Base-by-base conservation (phyloP, 2,888 invertebrate genomes). In the Hydriomena furcata region DNA sequence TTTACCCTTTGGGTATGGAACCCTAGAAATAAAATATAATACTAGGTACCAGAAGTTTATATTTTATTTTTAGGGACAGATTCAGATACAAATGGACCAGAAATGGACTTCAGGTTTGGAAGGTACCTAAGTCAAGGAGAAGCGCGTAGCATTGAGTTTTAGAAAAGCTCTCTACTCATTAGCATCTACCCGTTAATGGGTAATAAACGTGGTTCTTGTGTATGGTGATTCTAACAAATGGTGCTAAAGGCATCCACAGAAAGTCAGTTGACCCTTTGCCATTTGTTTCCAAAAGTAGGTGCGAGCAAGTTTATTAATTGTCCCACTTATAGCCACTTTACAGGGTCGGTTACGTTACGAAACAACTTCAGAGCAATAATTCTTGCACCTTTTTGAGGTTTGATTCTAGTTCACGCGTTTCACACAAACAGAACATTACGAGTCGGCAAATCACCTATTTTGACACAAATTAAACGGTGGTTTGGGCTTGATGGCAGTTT, bases 361-460 rank as follows among this genome's bases (percentile, higher is more conserved):
- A 35, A 47, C 38, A 47, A 46, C 45, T 51, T 51, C 41, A 21
- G 45, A 41, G 40, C 27, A 25, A 24, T 40, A 17, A 35, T 58
- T 53, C 55, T 52, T 42, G 36, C 43, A 62, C 60, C 66, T 63
- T 67, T 73, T 66, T 60, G 64, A 60, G 63, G 61, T 63, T 52
- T 55, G 52, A 61, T 64, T 63, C 55, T 52, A 55, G 59, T 64
- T 64, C 42, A 47, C 37, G 23, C 30, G 23, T 37, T 44, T 23
- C 17, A 34, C 55, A 58, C 38, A 58, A 63, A 62, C 63, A 59
- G 57, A 53, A 63, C 59, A 46, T 60, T 65, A 61, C 45, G 65
- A 59, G 38, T 34, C 12, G 4, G 42, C 25, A n/a, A 37, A 28
- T 28, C 38, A 47, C 23, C 36, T 57, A 61, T 66, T 67, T 63